These are phyloP conservation scores for Gallinago jamesoni DNA, from an alignment of 2,113 vertebrate species.

Conservation along the genomic window DNA sequence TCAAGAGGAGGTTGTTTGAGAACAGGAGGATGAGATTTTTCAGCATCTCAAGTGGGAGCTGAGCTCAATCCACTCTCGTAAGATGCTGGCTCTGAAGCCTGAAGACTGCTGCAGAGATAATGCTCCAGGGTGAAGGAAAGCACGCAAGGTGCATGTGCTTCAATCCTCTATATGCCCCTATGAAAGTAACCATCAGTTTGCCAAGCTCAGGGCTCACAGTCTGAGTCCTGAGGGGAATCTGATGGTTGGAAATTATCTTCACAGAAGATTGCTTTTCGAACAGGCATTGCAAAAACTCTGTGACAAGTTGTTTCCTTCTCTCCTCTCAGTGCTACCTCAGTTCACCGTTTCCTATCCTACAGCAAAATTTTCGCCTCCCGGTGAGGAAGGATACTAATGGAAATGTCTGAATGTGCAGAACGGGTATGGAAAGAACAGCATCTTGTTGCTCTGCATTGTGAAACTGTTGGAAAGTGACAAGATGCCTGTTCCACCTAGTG, in stretches of 20 bases:
- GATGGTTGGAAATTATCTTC: neutral
- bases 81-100: neutral
- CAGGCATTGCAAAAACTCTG: neutral
- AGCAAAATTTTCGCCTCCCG: neutral
- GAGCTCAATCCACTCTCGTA: neutral
- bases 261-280: neutral
- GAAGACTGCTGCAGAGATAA: neutral
- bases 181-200: neutral
- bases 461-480: slow-evolving; percentile 55
- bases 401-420: slow-evolving; percentile 21
- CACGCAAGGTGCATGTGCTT: rapidly evolving
- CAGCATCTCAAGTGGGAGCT: neutral
- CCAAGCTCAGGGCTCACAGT: neutral
- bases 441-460: neutral
- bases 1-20: neutral
- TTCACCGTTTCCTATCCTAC: neutral
- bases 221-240: neutral
- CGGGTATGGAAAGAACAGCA: slow-evolving; percentile 1
- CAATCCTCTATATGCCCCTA: neutral
- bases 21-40: neutral
- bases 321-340: neutral
- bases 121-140: neutral
- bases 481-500: neutral
- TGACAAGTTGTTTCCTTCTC: neutral
- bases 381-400: neutral